Base-by-base conservation (phyloP, 2,113 vertebrate genomes). In the Suncus etruscus region DNA sequence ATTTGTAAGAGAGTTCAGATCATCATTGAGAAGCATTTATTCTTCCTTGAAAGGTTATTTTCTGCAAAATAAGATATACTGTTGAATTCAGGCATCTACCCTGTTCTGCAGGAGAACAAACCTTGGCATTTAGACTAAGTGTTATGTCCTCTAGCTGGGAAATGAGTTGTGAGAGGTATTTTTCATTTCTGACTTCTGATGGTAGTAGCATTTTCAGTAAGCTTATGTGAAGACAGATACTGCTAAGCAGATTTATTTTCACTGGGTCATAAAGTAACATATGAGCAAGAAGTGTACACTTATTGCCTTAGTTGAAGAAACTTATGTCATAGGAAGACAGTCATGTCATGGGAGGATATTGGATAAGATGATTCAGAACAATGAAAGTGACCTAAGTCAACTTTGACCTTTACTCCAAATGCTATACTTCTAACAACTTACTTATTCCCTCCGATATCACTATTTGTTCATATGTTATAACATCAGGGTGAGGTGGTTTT, bases 1-100 rank as follows among this genome's bases (percentile, higher is more conserved):
- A 85, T 91, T 89, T 93, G 18, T 89, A 66, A 72, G 80, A 47
- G 45, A 95, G 92, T 90, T 91, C 91, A 78, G 94, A 82, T 84
- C 63, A 86, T 94, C 92, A 88, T n/a, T 65, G 69, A 91, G 70
- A 93, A 91, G 84, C 73, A 87, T 75, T 95, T 95, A 89, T 85
- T 94, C 84, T 89, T 85, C 39, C 78, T 86, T 92, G 65, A 95
- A 95, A 93, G 80, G 77, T 93, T 91, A 89, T 96, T 94, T 95
- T 95, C 91, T 91, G 81, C 29, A 93, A 87, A 92, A 78, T 91
- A 85, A 94, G 81, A 92, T 91, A 87, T 16, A 91, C 68, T 66
- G n/a, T 25, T 92, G 24, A 48, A 76, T 73, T 63, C 6, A 86
- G 80, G 7, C 63, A 81, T 18, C 45, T 11, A 50, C 39, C 66